Conservation (phyloP, 37 sponge, comb jelly and placozoan species). For the Crambe crambe region DNA sequence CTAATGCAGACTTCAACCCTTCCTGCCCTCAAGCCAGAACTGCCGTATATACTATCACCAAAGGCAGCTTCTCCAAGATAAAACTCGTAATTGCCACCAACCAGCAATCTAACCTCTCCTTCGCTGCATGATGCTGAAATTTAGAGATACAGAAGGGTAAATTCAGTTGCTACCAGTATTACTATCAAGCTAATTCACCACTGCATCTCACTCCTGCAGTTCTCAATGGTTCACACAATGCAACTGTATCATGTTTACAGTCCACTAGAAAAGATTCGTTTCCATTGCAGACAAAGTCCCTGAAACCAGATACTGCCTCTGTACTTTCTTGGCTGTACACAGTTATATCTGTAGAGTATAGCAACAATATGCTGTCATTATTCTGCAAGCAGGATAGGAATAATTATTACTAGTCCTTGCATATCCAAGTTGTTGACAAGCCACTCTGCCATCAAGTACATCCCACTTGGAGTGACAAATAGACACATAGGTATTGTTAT, state of each 20-base stretch:
- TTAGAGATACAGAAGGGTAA: too few relatives aligned
- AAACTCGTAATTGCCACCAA: neutral
- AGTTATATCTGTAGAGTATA: neutral
- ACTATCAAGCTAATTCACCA: too few relatives aligned
- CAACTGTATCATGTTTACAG: too few relatives aligned
- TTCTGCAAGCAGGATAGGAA: too few relatives aligned
- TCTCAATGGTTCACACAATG: too few relatives aligned
- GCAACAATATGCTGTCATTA: too few relatives aligned
- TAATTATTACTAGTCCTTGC: neutral
- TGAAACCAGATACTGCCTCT: too few relatives aligned
- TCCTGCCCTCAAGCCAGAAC: neutral
- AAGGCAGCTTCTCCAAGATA: neutral
- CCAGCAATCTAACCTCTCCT: neutral
- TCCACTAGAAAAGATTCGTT: neutral
- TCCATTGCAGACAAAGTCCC: neutral
- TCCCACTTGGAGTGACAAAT: slow-evolving; percentile 41
- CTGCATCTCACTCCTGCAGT: too few relatives aligned
- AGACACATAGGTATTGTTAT: slow-evolving; percentile 35
- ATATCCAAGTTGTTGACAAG: neutral
- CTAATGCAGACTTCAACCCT: neutral
- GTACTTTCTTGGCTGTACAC: neutral
- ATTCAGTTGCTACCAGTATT: too few relatives aligned
- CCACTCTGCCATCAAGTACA: slow-evolving; percentile 36
- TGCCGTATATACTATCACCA: neutral
- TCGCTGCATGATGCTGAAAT: neutral